These are phyloP conservation scores for Cyclina sinensis DNA, from an alignment of 1,140 invertebrate genomes.

Conservation along the genomic window DNA sequence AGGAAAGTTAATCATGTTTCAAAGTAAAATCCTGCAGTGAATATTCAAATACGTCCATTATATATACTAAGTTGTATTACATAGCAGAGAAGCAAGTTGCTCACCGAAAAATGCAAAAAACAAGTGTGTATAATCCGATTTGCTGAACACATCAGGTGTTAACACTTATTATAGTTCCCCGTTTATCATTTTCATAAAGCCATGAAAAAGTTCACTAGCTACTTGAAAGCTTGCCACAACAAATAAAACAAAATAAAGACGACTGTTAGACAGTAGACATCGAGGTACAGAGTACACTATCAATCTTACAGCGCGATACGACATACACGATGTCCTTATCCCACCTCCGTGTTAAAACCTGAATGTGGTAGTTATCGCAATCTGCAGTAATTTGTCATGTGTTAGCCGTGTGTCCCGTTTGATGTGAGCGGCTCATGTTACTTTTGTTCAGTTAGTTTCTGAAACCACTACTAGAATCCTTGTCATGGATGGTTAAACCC, in stretches of 20 bases:
- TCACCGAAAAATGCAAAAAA: not conserved
- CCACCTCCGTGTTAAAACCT: conserved; percentile 22
- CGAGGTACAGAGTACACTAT: not conserved
- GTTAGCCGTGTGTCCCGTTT: conserved; percentile 10
- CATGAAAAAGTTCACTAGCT: conserved; percentile 34
- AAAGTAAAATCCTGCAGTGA: not conserved
- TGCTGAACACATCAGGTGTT: conserved; percentile 13
- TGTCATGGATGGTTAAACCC: not conserved
- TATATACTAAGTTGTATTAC: not conserved
- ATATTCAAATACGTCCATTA: not conserved
- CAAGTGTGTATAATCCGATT: not conserved
- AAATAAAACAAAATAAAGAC: conserved; percentile 36
- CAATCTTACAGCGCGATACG: conserved; percentile 1
- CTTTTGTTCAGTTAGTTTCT: not conserved
- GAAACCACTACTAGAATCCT: not conserved
- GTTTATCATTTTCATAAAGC: conserved; percentile 6
- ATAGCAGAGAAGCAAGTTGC: not conserved
- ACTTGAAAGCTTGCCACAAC: conserved; percentile 35
- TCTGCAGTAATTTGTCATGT: conserved; percentile 40
- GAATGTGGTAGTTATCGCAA: conserved; percentile 34
- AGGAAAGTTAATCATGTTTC: not conserved
- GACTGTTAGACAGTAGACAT: not conserved
- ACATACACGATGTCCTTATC: conserved; percentile 18
- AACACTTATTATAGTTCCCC: not conserved
- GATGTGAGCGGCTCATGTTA: conserved; percentile 2